Evolutionary conservation across 2,113 vertebrate genomes (phyloP).

Genomic region (Bufo bufo): DNA sequence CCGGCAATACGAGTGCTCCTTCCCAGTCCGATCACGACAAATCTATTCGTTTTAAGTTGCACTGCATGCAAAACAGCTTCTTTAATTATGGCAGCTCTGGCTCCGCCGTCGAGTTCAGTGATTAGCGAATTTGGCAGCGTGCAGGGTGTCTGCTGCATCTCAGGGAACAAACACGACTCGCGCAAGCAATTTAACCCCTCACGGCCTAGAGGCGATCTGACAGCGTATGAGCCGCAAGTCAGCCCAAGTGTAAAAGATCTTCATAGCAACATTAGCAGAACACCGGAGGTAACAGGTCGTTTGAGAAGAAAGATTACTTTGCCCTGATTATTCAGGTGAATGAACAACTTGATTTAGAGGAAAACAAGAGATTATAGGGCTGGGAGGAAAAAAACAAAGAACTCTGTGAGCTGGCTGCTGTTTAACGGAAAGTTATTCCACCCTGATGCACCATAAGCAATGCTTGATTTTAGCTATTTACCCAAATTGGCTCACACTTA

Average conservation of each 20-base stretch:
- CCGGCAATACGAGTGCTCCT: neutral
- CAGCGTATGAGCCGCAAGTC: neutral
- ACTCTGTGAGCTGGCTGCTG: slow-evolving; percentile 16
- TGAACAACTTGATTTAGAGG: slow-evolving; percentile 46
- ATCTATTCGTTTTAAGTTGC: slow-evolving; percentile 56
- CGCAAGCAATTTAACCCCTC: slow-evolving; percentile 6
- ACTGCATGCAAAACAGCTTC: slow-evolving; percentile 51
- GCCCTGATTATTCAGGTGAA: slow-evolving; percentile 56
- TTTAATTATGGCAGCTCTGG: slow-evolving; percentile 54
- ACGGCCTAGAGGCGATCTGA: neutral
- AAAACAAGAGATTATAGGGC: slow-evolving; percentile 33
- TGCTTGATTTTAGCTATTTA: slow-evolving; percentile 52
- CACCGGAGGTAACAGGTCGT: slow-evolving; percentile 38
- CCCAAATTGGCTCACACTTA: slow-evolving; percentile 46
- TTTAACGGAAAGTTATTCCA: slow-evolving; percentile 42
- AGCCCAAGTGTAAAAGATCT: slow-evolving; percentile 11
- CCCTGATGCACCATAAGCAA: slow-evolving; percentile 42
- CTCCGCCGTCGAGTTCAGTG: slow-evolving; percentile 40
- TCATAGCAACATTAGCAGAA: slow-evolving; percentile 28
- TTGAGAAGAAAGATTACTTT: slow-evolving; percentile 39
- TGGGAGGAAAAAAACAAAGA: slow-evolving; percentile 13
- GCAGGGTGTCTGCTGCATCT: neutral
- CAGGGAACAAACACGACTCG: slow-evolving; percentile 39
- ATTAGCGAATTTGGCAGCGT: slow-evolving; percentile 56
- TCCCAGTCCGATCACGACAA: slow-evolving; percentile 58